Percentiles rank a stretch among this genome's conserved stretches.
phyloP scores from a whole-genome alignment of 1,140 invertebrate species.

The Drosophila tsacasi region DNA sequence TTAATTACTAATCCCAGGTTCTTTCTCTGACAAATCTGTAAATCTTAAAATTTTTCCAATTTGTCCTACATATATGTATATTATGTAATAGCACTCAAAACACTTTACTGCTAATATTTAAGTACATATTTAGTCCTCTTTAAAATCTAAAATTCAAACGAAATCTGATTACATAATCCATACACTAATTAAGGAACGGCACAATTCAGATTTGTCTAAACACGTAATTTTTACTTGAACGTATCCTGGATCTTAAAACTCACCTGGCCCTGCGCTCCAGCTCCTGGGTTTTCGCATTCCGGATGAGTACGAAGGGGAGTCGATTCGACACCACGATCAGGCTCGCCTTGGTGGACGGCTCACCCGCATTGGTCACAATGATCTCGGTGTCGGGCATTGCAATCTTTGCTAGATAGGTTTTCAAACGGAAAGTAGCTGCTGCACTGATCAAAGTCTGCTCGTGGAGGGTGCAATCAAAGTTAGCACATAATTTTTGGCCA shows the following conservation, averaged over 20 bases:
- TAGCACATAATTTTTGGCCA: constrained; percentile 45
- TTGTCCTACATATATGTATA: not conserved
- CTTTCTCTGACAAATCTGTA: too few species aligned
- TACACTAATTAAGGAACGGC: not conserved
- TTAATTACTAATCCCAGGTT: not conserved
- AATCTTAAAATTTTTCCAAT: not conserved
- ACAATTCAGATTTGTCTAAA: not conserved
- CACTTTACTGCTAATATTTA: not conserved
- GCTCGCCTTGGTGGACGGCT: constrained; percentile 87
- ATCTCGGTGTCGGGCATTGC: constrained; percentile 83
- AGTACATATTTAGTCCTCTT: too few species aligned
- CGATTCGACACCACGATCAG: constrained; percentile 96
- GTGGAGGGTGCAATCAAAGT: not conserved
- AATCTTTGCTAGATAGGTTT: constrained; percentile 5
- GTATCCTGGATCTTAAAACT: constrained; percentile 50
- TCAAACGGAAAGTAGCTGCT: constrained; percentile 5
- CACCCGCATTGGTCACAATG: constrained; percentile 76
- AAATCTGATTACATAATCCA: not conserved
- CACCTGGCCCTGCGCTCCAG: constrained; percentile 93
- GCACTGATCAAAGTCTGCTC: constrained; percentile 16
- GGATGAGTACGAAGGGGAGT: constrained; percentile 93
- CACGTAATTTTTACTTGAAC: not conserved
- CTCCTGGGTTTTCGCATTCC: constrained; percentile 89
- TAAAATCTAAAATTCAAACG: too few species aligned
- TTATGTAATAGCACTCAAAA: not conserved